These are phyloP conservation scores for Agonum fuliginosum DNA, from an alignment of 2,888 invertebrate species.

Conservation along the genomic window DNA sequence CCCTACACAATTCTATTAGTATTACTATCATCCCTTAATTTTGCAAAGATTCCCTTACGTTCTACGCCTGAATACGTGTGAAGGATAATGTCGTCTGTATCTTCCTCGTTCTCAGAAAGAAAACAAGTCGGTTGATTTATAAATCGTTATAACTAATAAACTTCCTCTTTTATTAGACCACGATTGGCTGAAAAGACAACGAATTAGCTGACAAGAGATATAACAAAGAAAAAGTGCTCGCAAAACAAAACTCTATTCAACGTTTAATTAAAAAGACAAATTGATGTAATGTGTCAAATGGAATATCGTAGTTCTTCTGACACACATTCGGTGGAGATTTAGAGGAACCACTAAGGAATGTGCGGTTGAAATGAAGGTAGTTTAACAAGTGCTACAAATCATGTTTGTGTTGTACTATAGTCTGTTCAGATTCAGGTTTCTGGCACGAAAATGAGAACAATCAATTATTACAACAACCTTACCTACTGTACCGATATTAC, in stretches of 20 bases:
- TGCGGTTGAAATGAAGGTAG: no score
- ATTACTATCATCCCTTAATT: neutral
- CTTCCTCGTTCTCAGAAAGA: neutral
- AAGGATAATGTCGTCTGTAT: no score
- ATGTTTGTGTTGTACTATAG: no score
- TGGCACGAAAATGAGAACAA: no score
- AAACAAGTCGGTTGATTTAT: slow-evolving; percentile 4
- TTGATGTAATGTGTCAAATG: neutral
- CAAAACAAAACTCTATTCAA: slow-evolving; percentile 22
- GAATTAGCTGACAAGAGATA: slow-evolving; percentile 2
- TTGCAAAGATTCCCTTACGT: neutral
- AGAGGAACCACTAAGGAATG: no score
- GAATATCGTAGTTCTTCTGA: neutral
- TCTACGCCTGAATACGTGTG: neutral
- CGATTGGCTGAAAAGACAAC: slow-evolving; percentile 3
- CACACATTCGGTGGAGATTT: neutral
- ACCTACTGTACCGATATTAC: no score
- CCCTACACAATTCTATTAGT: neutral
- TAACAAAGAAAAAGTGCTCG: neutral
- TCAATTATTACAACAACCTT: no score
- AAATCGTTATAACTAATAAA: slow-evolving; percentile 2
- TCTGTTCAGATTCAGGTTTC: no score
- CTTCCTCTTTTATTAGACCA: neutral
- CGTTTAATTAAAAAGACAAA: slow-evolving; percentile 2
- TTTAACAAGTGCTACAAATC: no score